Evolutionary conservation across 1,140 invertebrate species (phyloP).

Genomic region (Dendroctonus ponderosae): DNA sequence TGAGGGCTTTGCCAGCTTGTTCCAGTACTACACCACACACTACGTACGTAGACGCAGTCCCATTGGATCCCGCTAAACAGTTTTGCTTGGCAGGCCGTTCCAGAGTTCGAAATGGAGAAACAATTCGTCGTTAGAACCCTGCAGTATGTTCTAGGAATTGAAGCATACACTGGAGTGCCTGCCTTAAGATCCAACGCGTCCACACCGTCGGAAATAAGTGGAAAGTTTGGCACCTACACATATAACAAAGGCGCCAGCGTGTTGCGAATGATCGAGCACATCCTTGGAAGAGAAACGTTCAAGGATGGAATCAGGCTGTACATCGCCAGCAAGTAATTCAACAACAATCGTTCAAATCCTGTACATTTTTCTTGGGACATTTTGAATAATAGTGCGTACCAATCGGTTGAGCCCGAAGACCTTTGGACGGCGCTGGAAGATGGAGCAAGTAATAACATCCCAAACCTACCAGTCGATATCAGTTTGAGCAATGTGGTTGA

Average conservation of each 20-base stretch:
- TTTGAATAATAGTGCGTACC: constrained; percentile 3
- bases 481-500: constrained; percentile 7
- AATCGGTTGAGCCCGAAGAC: constrained; percentile 5
- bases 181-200: constrained; percentile 46
- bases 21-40: constrained; percentile 41
- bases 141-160: constrained; percentile 44
- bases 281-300: constrained; percentile 64
- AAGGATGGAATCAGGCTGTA: constrained; percentile 59
- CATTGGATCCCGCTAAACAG: not conserved
- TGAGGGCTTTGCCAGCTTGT: constrained; percentile 52
- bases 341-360: not conserved
- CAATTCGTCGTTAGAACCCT: constrained; percentile 53
- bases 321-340: constrained; percentile 53
- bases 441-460: not conserved
- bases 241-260: constrained; percentile 66
- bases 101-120: constrained; percentile 39
- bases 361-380: not conserved
- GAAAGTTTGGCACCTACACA: constrained; percentile 59
- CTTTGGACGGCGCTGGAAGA: constrained; percentile 11
- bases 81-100: constrained; percentile 18
- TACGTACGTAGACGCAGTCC: constrained; percentile 13
- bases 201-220: constrained; percentile 43
- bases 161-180: constrained; percentile 37
- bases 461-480: constrained; percentile 1
- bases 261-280: constrained; percentile 73